Evolutionary conservation across 2,888 invertebrate species (phyloP).

Genomic region (Blomia tropicalis): DNA sequence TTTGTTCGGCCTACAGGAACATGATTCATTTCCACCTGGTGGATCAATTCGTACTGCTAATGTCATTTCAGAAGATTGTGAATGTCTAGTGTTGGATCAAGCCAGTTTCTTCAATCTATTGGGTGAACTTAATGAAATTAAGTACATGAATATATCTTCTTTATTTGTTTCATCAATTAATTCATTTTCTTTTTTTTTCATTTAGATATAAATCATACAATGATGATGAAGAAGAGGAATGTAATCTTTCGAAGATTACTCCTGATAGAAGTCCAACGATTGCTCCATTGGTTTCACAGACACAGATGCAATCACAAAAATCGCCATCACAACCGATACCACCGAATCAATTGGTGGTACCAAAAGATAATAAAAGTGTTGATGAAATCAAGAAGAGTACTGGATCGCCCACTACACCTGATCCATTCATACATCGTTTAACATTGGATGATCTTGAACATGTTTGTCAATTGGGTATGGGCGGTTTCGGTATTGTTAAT

Average conservation of each 20-base stretch:
- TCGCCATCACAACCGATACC: background rate
- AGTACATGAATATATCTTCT: background rate
- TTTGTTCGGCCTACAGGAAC: conserved; percentile 34
- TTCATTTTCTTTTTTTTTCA: background rate
- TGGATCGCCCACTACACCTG: background rate
- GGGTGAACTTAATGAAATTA: conserved; percentile 23
- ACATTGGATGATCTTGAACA: conserved; percentile 60
- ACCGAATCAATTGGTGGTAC: no score
- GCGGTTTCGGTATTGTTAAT: conserved; percentile 42
- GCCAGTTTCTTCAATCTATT: conserved; percentile 19
- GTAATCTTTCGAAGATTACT: background rate
- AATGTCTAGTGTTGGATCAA: conserved; percentile 60
- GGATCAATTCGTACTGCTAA: conserved; percentile 73
- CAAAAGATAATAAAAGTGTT: background rate
- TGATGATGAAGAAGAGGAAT: background rate
- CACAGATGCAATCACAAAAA: background rate
- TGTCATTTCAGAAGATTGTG: conserved; percentile 68
- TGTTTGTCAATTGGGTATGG: conserved; percentile 47
- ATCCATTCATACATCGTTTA: conserved; percentile 46
- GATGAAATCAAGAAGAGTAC: background rate
- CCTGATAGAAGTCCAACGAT: background rate
- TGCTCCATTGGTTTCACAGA: background rate
- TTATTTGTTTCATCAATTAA: background rate
- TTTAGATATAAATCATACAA: conserved; percentile 2
- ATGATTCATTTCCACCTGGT: conserved; percentile 27